Evolutionary conservation across 1,140 invertebrate species (phyloP).

Genomic region (Euglossa dilemma): DNA sequence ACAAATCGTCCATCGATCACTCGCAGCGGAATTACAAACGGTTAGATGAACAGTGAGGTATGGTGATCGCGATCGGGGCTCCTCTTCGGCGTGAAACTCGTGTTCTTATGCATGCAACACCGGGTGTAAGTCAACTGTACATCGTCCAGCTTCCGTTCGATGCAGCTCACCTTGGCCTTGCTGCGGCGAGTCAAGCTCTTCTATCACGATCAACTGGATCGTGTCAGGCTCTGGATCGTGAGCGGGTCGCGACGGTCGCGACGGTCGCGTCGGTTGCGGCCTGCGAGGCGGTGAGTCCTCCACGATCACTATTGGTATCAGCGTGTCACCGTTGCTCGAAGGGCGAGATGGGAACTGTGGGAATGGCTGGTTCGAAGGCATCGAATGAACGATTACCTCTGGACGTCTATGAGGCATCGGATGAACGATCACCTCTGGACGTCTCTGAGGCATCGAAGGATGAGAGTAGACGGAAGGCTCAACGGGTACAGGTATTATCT

Average conservation of each 20-base stretch:
- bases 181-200: constrained; percentile 35
- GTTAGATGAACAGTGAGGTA: neutral
- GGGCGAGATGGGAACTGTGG: neutral
- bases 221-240: constrained; percentile 33
- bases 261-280: too few species aligned
- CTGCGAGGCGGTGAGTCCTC: constrained; percentile 18
- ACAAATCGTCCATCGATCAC: neutral
- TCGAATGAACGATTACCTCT: neutral
- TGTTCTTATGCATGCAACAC: neutral
- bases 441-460: neutral
- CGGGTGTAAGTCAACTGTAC: neutral
- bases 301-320: constrained; percentile 60
- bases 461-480: neutral
- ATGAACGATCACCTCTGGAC: neutral
- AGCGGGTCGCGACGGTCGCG: constrained; percentile 3
- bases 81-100: neutral
- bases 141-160: neutral
- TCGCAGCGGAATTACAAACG: neutral
- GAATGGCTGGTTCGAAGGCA: neutral
- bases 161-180: constrained; percentile 62
- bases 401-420: neutral
- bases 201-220: constrained; percentile 65
- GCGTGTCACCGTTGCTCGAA: neutral
- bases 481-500: neutral
- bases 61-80: neutral